Base-by-base conservation (phyloP, 2,797 vertebrate species). In the Pantherophis alleghaniensis region DNA sequence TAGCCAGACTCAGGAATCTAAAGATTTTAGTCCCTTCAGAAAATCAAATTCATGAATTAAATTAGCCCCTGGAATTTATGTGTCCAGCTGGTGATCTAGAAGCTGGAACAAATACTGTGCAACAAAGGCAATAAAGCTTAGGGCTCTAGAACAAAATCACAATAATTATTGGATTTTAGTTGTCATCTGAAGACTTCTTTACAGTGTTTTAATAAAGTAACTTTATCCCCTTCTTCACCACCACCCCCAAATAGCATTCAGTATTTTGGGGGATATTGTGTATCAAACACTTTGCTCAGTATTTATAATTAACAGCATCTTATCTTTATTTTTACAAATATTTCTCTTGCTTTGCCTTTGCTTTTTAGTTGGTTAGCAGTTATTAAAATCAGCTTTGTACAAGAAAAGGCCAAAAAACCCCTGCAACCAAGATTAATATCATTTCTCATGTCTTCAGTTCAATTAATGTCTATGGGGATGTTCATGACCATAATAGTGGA, bases 131-230 rank as follows among this genome's bases (percentile, higher is more conserved):
- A 4, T 90, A 69, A 90, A 88, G 91, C 93, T 93, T 87, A 79
- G 92, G 60, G 66, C 55, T 93, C 93, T 94, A 90, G 87, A 94
- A 94, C 16, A 95, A 94, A 94, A 79, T 90, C 3, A 28, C 32
- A 2, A 93, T 93, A 91, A 91, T 11, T 91, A 55, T 94, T 94
- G 9, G 89, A 66, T 95, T 94, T 93, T 22, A 87, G 2, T 92
- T 94, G 47, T 26, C 89, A 94, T 89, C 22, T 92, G 74, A 95
- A 90, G n/a, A 66, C 66, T 10, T 79, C 14, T 92, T 94, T 87
- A 47, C 87, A 90, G 83, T 61, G 90, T 57, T 37, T 94, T 66
- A 37, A 56, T 93, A 12, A 87, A 93, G 89, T 37, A 79, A 0
- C 22, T 28, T 0, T 7, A 2, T 66, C 69, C 61, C 7, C 28